Percentiles rank a stretch among this genome's conserved stretches.
phyloP scores from a whole-genome alignment of 2,888 invertebrate genomes.

The Dichetophora obliterata region DNA sequence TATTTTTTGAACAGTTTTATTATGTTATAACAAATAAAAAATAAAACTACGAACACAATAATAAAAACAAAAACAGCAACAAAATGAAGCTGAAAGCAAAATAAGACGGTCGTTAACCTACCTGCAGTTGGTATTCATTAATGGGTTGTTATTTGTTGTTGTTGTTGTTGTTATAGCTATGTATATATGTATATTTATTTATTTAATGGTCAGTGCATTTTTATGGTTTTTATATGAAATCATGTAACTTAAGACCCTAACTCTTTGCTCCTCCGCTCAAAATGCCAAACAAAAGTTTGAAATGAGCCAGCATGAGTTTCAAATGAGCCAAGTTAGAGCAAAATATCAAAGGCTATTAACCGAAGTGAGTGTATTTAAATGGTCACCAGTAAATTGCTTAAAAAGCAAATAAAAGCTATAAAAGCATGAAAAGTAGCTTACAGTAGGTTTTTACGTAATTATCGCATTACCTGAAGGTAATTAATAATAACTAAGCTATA shows the following conservation, averaged over 20 bases:
- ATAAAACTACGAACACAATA: background rate
- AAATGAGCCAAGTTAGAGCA: background rate
- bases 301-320: no score
- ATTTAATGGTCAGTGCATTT: conserved; percentile 13
- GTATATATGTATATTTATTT: background rate
- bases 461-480: background rate
- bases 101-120: conserved; percentile 5
- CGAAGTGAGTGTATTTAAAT: background rate
- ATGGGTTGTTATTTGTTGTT: background rate
- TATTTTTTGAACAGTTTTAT: background rate
- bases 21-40: no score
- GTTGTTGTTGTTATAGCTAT: background rate
- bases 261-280: background rate
- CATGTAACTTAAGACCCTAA: background rate
- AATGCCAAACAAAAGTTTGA: no score
- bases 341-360: background rate
- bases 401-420: background rate
- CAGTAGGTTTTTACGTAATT: background rate
- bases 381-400: background rate
- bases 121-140: background rate
- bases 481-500: background rate
- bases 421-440: background rate
- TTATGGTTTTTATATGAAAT: conserved; percentile 22
- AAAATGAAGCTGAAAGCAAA: background rate
- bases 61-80: background rate